Evolutionary conservation across 2,888 invertebrate species (phyloP), one percentile per base, ranked within the genome.

Genomic region (Lathronympha strigana): DNA sequence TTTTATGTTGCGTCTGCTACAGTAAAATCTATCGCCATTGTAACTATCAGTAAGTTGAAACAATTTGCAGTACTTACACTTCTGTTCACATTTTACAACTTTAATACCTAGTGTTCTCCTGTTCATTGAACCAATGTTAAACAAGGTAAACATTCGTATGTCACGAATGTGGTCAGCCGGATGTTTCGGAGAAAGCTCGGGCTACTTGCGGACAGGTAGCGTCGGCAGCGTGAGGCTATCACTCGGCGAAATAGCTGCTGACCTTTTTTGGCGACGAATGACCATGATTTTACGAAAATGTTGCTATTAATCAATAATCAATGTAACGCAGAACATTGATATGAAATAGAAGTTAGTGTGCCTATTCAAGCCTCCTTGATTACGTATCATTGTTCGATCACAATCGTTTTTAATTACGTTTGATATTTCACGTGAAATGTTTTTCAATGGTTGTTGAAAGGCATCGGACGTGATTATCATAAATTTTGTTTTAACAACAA

Each of bases 101-200:
- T 31, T 15, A 19, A 61, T 19, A 13, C 21, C 11, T 61, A 19
- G 6, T 23, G 21, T 31, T 45, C 2, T 58, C 57, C 43, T 21
- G 45, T 23, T 63, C 36, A 21, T 50, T 36, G 6, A 51, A 53
- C 15, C 51, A 28, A 25, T 45, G 51, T 38, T 17, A 17, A 45
- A 64, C 36, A 51, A 45, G 64, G 58, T 60, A 64, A 64, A 64
- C 58, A 45, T 53, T 64, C 45, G 58, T 51, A 45, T 33, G 49
- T 58, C 40, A 63, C 50, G 50, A 51, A 45, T 51, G 51, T 63
- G 63, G 68, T 67, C 71, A 74, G 69, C 78, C 84, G 84, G 83
- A 84, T 84, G 78, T 76, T 73, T 73, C 50, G 76, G 83, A 82
- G 85, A 86, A 85, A 86, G 85, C 82, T 70, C 66, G 53, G 66